These are phyloP conservation scores for Pseudorasbora parva DNA, from an alignment of 2,113 vertebrate genomes.

Conservation along the genomic window DNA sequence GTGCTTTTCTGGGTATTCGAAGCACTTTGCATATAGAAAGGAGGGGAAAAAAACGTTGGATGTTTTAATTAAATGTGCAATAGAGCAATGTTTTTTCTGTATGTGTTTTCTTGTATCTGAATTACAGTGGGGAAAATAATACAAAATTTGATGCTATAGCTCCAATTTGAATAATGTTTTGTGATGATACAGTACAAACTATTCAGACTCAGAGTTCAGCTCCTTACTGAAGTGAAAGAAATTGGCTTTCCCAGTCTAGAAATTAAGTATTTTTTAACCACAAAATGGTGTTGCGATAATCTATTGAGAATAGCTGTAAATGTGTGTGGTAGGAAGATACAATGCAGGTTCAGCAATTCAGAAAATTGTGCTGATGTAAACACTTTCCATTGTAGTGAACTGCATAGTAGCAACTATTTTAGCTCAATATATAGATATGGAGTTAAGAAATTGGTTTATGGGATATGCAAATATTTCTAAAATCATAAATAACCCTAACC, in stretches of 20 bases:
- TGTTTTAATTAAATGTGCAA: background rate
- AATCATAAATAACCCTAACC: background rate
- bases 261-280: constrained; percentile 6
- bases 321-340: background rate
- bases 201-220: background rate
- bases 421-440: background rate
- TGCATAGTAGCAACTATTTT: background rate
- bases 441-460: background rate
- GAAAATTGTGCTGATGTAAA: constrained; percentile 41
- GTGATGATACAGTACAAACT: background rate
- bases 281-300: background rate
- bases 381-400: constrained; percentile 9
- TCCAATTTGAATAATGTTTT: background rate
- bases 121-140: background rate
- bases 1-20: no score
- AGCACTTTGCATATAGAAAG: no score
- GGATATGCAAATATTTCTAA: background rate
- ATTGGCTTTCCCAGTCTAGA: background rate
- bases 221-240: background rate
- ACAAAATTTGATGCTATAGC: background rate
- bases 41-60: background rate
- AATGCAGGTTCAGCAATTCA: constrained; percentile 38
- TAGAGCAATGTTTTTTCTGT: no score
- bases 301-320: background rate
- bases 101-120: background rate